Conservation (phyloP, 2,113 vertebrate genomes). For the Lamprologus speciosus region DNA sequence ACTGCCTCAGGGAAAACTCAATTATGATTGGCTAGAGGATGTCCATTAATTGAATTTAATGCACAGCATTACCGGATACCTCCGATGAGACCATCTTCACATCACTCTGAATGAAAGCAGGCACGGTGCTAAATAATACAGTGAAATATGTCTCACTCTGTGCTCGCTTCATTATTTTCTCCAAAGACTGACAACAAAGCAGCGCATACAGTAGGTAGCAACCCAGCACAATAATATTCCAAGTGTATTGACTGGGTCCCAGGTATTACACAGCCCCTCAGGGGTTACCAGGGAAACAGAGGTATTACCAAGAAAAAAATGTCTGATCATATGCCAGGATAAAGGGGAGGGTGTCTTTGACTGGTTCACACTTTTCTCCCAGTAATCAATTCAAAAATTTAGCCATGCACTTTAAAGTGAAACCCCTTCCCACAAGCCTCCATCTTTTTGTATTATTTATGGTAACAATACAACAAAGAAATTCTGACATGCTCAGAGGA, state of each 20-base stretch:
- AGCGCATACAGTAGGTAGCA: not conserved
- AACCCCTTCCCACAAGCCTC: not conserved
- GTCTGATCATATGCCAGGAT: not conserved
- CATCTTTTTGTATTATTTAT: not conserved
- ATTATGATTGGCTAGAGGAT: conserved; percentile 32
- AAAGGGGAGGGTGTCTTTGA: not conserved
- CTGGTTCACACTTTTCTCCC: not conserved
- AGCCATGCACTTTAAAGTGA: not conserved
- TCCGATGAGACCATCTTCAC: not conserved
- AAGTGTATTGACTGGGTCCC: not conserved
- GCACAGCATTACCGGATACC: conserved; percentile 18
- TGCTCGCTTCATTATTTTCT: not conserved
- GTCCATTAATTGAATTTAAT: conserved; percentile 34
- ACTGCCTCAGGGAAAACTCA: not conserved
- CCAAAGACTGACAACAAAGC: not conserved
- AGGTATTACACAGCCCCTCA: conserved; percentile 12
- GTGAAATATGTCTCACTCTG: not conserved
- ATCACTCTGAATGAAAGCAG: not conserved
- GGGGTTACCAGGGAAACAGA: conserved; percentile 38
- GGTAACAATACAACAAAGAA: not conserved
- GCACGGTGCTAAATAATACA: not conserved
- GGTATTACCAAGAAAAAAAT: not conserved
- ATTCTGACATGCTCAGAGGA: not conserved
- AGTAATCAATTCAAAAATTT: not conserved
- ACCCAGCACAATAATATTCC: not conserved